phyloP scores from a whole-genome alignment of 2,797 vertebrate species.

The Chloroceryle inda region DNA sequence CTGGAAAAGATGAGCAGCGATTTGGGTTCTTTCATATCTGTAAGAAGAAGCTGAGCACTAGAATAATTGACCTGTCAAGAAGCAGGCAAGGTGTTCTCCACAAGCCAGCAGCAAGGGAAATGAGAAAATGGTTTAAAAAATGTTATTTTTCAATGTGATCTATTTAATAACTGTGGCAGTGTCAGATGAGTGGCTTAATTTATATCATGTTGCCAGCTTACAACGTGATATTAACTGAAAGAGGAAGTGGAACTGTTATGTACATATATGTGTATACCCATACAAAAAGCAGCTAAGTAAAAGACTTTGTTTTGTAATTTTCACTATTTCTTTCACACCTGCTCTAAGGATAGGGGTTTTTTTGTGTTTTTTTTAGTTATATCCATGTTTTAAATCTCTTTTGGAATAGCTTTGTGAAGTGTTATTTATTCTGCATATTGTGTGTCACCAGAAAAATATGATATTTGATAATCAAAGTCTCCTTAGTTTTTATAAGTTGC shows the following conservation, averaged over 20 bases:
- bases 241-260: background rate
- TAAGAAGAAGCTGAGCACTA: conserved; percentile 73
- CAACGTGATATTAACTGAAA: conserved; percentile 17
- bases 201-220: conserved; percentile 56
- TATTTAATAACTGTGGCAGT: conserved; percentile 77
- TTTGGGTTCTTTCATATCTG: conserved; percentile 81
- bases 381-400: background rate
- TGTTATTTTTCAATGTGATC: conserved; percentile 83
- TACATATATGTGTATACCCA: background rate
- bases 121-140: conserved; percentile 88
- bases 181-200: conserved; percentile 70
- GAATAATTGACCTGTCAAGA: conserved; percentile 96
- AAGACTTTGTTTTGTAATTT: background rate
- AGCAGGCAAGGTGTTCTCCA: conserved; percentile 81
- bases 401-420: background rate
- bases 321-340: background rate
- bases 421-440: background rate
- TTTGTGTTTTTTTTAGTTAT: background rate
- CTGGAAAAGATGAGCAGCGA: conserved; percentile 86
- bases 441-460: background rate
- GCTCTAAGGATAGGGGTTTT: background rate
- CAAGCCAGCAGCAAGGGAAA: conserved; percentile 84
- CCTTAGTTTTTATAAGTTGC: background rate
- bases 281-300: background rate
- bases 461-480: background rate